Percentiles rank a stretch among this genome's conserved stretches.
These are phyloP conservation scores for Coptotermes formosanus DNA, from an alignment of 1,140 invertebrate species.

Conservation along the genomic window DNA sequence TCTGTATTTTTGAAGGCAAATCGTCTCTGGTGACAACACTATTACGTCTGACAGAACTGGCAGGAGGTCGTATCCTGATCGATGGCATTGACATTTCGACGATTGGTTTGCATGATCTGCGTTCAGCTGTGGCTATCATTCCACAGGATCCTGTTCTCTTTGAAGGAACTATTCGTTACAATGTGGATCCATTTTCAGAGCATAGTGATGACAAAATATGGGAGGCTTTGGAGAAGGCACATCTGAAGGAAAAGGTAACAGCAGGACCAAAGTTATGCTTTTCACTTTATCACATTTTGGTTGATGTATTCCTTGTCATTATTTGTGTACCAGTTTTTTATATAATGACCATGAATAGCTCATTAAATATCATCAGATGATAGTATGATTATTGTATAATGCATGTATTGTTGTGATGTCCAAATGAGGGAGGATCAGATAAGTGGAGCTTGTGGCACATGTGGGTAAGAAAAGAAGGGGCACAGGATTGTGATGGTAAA, in stretches of 20 bases:
- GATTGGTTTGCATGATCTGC: slow-evolving; percentile 50
- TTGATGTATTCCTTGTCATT: too few species aligned
- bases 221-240: slow-evolving; percentile 52
- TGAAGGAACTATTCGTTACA: slow-evolving; percentile 56
- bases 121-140: slow-evolving; percentile 47
- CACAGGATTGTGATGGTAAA: too few species aligned
- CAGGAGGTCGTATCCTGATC: slow-evolving; percentile 39
- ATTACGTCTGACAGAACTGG: slow-evolving; percentile 50
- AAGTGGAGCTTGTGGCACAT: too few species aligned
- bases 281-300: too few species aligned
- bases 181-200: slow-evolving; percentile 58
- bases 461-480: too few species aligned
- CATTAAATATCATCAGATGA: too few species aligned
- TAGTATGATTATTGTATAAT: too few species aligned
- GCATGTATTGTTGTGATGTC: too few species aligned
- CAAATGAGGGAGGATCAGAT: too few species aligned
- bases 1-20: slow-evolving; percentile 42
- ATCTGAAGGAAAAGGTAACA: slow-evolving; percentile 45
- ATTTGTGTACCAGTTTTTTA: too few species aligned
- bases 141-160: slow-evolving; percentile 53
- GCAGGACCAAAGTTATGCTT: not conserved
- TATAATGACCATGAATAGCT: too few species aligned
- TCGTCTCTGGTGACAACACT: slow-evolving; percentile 52
- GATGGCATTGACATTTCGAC: slow-evolving; percentile 45
- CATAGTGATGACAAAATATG: slow-evolving; percentile 55